These are phyloP conservation scores for Timandra comae DNA, from an alignment of 2,888 invertebrate genomes.

Conservation along the genomic window DNA sequence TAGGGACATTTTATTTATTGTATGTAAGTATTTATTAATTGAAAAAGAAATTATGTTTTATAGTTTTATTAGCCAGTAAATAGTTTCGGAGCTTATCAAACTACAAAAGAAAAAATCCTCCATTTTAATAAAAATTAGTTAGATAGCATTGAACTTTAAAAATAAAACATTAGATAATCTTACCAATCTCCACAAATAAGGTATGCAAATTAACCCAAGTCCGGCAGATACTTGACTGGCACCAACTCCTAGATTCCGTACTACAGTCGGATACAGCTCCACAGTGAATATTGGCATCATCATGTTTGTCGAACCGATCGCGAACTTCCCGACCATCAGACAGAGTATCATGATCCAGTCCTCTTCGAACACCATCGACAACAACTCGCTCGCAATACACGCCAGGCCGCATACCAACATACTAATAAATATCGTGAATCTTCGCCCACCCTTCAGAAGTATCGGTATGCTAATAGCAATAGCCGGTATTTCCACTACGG, in stretches of 20 bases:
- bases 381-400: conserved; percentile 79
- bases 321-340: conserved; percentile 87
- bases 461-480: conserved; percentile 85
- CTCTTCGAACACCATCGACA: conserved; percentile 69
- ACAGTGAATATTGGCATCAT: conserved; percentile 86
- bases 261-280: conserved; percentile 83
- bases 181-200: conserved; percentile 87
- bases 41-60: too few species aligned
- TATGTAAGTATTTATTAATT: too few species aligned
- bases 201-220: conserved; percentile 84
- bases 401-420: conserved; percentile 82
- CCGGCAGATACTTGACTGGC: conserved; percentile 87
- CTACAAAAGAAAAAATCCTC: too few species aligned
- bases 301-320: conserved; percentile 86
- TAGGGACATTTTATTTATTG: too few species aligned
- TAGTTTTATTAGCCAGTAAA: too few species aligned
- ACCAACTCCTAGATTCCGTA: conserved; percentile 83
- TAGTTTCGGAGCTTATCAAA: too few species aligned
- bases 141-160: background rate
- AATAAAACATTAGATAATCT: conserved; percentile 29
- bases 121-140: background rate
- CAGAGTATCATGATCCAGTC: conserved; percentile 84
- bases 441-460: conserved; percentile 83
- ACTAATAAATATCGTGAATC: conserved; percentile 82
- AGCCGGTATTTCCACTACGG: conserved; percentile 87